phyloP scores from a whole-genome alignment of 2,113 vertebrate species.

The Arvicanthis niloticus region DNA sequence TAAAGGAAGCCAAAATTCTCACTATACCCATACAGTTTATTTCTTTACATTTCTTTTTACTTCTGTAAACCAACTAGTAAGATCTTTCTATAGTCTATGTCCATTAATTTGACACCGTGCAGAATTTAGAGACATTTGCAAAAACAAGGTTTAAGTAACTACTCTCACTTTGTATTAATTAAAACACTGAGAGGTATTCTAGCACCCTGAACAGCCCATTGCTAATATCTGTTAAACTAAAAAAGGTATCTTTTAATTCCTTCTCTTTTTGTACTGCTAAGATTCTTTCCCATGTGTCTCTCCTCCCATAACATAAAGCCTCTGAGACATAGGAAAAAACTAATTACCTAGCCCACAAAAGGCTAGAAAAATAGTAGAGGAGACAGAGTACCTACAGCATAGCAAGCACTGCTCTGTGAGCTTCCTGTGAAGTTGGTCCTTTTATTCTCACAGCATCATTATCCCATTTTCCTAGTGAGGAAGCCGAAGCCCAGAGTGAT shows the following conservation, averaged over 20 bases:
- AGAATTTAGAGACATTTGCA: background rate
- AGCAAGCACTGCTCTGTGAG: slow-evolving; percentile 9
- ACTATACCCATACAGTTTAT: background rate
- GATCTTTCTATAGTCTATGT: background rate
- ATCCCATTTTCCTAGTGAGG: slow-evolving; percentile 13
- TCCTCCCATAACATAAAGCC: slow-evolving; percentile 31
- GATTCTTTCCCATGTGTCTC: background rate
- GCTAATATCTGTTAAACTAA: background rate
- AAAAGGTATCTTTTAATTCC: background rate
- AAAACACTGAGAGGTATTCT: background rate
- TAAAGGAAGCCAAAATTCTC: too few species aligned
- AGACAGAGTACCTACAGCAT: background rate
- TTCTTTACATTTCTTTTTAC: slow-evolving; percentile 4
- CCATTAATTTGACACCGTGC: background rate
- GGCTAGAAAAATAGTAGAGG: slow-evolving; percentile 22
- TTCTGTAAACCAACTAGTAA: background rate
- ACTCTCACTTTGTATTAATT: slow-evolving; percentile 4
- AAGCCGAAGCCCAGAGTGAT: background rate
- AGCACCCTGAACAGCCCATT: background rate
- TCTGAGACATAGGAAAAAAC: slow-evolving; percentile 1
- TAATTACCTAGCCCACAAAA: slow-evolving; percentile 24
- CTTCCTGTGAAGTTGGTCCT: slow-evolving; percentile 4
- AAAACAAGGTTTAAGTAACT: background rate
- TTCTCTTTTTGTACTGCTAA: background rate
- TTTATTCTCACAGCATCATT: background rate